A percentile compares a stretch with the other conserved stretches of the same genome.
phyloP scores from a whole-genome alignment of 2,888 invertebrate species.

The Diarsia rubi region DNA sequence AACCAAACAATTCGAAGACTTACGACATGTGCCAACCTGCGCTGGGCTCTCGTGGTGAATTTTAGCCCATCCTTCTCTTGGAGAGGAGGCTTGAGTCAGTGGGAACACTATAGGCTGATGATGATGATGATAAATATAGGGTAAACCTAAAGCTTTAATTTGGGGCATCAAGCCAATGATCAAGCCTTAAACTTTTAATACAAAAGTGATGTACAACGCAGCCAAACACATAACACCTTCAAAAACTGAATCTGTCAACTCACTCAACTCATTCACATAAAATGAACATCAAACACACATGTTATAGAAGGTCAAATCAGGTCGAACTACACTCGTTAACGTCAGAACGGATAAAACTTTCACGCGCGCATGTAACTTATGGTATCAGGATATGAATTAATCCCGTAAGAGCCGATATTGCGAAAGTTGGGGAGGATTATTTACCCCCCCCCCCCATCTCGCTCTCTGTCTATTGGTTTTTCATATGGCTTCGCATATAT shows the following conservation, averaged over 20 bases:
- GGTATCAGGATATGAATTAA: slow-evolving; percentile 78
- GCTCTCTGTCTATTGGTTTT: slow-evolving; percentile 63
- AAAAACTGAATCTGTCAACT: slow-evolving; percentile 6
- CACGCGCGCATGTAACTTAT: slow-evolving; percentile 73
- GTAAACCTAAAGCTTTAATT: too few relatives aligned
- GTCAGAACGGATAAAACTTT: slow-evolving; percentile 76
- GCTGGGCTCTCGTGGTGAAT: too few relatives aligned
- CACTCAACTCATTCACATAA: slow-evolving; percentile 47
- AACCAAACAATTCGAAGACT: too few relatives aligned
- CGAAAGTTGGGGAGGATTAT: slow-evolving; percentile 72
- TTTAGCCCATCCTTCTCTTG: too few relatives aligned
- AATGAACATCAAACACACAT: slow-evolving; percentile 57
- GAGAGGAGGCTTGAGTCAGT: too few relatives aligned
- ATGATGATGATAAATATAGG: too few relatives aligned
- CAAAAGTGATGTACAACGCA: neutral
- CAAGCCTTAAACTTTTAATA: too few relatives aligned
- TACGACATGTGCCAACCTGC: too few relatives aligned
- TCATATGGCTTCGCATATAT: slow-evolving; percentile 67
- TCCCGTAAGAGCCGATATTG: slow-evolving; percentile 81
- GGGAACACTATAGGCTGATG: too few relatives aligned
- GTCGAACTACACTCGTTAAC: slow-evolving; percentile 71
- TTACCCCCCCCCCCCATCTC: slow-evolving; percentile 67
- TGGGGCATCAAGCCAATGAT: too few relatives aligned
- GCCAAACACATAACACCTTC: slow-evolving; percentile 1
- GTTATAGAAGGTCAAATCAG: slow-evolving; percentile 61